These are phyloP conservation scores for Sebastes ruberrimus DNA, from an alignment of 2,797 vertebrate genomes.

Conservation along the genomic window DNA sequence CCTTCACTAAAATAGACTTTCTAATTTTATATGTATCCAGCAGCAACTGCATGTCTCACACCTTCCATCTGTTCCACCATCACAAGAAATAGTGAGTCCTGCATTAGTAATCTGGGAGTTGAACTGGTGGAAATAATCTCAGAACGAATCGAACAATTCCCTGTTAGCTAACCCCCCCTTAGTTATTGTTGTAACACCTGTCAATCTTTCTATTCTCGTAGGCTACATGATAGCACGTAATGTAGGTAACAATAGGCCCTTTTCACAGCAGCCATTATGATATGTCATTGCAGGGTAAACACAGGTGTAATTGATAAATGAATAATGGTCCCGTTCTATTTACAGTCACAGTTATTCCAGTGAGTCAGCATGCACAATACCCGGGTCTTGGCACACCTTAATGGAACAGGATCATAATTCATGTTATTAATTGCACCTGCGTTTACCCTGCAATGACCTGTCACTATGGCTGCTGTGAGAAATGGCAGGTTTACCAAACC, in stretches of 20 bases:
- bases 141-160: accelerated
- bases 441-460: no score
- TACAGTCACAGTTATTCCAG: neutral
- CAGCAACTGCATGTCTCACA: neutral
- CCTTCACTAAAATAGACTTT: neutral
- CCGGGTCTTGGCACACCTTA: no score
- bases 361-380: neutral
- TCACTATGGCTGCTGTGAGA: no score
- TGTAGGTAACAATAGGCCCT: neutral
- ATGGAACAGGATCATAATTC: no score
- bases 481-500: neutral
- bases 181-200: neutral
- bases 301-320: no score
- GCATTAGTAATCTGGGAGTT: neutral
- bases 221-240: neutral
- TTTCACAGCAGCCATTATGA: no score
- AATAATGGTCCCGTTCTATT: no score
- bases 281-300: no score
- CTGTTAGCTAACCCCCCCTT: neutral
- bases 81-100: neutral
- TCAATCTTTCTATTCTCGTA: neutral
- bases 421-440: no score
- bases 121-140: neutral
- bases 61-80: neutral
- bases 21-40: neutral